These are phyloP conservation scores for Helicoverpa zea DNA, from an alignment of 1,140 invertebrate genomes.

Conservation along the genomic window DNA sequence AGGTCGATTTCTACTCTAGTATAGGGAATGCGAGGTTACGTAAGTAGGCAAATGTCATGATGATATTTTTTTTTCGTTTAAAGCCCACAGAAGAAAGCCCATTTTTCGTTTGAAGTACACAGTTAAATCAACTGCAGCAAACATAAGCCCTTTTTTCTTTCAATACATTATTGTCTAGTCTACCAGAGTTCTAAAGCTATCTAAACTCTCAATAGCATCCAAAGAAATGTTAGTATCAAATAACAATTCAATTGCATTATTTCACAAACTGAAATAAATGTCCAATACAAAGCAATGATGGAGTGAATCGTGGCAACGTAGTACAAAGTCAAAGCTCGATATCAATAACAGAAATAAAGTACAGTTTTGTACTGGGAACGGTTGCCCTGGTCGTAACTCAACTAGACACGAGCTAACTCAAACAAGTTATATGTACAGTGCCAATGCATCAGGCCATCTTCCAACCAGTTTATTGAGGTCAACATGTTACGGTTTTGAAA, in stretches of 20 bases:
- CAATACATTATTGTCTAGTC: no score
- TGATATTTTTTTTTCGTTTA: not conserved
- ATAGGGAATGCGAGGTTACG: slow-evolving; percentile 3
- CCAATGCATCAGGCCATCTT: slow-evolving; percentile 31
- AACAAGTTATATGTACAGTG: slow-evolving; percentile 30
- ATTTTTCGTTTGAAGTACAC: not conserved
- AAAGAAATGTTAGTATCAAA: not conserved
- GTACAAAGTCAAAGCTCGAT: slow-evolving; percentile 12
- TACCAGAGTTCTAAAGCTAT: no score
- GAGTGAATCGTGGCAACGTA: not conserved
- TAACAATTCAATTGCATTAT: not conserved
- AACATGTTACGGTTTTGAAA: slow-evolving; percentile 8
- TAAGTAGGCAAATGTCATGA: slow-evolving; percentile 4
- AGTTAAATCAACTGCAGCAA: no score
- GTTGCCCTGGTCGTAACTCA: slow-evolving; percentile 16
- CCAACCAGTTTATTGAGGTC: slow-evolving; percentile 9
- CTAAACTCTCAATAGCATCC: no score
- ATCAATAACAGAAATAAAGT: slow-evolving; percentile 41
- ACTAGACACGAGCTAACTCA: slow-evolving; percentile 20
- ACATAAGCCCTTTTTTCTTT: no score
- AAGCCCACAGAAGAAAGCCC: no score
- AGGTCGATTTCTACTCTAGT: slow-evolving; percentile 23
- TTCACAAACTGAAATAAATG: not conserved
- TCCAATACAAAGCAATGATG: not conserved
- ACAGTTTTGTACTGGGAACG: slow-evolving; percentile 32